Conservation (phyloP, 2,113 vertebrate genomes). For the Eulemur rufifrons region DNA sequence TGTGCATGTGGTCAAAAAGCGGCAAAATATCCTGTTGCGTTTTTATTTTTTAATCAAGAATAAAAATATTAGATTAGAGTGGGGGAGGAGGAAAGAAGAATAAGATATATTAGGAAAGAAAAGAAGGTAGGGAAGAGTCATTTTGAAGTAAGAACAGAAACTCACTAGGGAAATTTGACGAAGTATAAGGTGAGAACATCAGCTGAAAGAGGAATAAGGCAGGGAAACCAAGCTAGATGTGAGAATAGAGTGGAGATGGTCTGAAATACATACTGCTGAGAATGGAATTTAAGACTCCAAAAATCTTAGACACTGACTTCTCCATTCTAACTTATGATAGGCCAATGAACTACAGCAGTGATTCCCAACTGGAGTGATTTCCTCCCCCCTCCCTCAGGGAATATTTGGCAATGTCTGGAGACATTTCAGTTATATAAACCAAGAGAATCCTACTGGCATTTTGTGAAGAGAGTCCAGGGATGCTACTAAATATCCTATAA, state of each 20-base stretch:
- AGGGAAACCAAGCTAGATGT: not conserved
- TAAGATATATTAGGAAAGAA: not conserved
- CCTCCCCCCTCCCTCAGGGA: not conserved
- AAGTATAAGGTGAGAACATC: not conserved
- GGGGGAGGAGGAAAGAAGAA: not conserved
- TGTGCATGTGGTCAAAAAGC: not conserved
- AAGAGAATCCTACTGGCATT: not conserved
- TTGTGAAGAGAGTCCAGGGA: not conserved
- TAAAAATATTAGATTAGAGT: not conserved
- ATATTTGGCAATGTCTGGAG: not conserved
- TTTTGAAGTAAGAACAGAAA: not conserved
- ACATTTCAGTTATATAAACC: not conserved
- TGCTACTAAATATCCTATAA: not conserved
- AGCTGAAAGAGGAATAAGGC: not conserved
- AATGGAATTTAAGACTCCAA: not conserved
- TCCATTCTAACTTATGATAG: not conserved
- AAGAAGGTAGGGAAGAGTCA: not conserved
- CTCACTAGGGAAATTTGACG: not conserved
- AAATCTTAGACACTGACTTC: not conserved
- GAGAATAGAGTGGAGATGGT: not conserved
- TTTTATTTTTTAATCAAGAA: not conserved
- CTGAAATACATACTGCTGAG: not conserved
- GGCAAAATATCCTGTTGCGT: not conserved
- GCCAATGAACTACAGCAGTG: not conserved
- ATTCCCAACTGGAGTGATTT: not conserved